Percentiles rank a stretch among this genome's conserved stretches.
Evolutionary conservation across 2,113 vertebrate species (phyloP).

Genomic region (Pogona vitticeps): DNA sequence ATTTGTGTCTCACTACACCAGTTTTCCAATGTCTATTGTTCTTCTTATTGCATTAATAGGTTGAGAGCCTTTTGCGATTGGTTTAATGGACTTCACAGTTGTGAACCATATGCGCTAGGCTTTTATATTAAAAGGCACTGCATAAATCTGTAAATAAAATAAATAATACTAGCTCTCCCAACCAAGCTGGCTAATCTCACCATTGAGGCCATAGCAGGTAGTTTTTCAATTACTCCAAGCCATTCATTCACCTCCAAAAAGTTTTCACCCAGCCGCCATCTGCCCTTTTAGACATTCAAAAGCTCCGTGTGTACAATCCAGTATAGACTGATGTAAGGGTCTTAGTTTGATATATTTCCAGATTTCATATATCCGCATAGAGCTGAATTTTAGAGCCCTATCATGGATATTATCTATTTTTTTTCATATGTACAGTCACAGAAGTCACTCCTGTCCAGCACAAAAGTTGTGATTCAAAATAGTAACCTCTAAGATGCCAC

Average conservation of each 20-base stretch:
- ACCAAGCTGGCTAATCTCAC: slow-evolving; percentile 44
- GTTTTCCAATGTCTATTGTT: background rate
- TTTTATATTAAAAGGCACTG: background rate
- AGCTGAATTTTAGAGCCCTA: background rate
- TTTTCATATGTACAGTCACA: background rate
- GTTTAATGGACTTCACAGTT: background rate
- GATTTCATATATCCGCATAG: background rate
- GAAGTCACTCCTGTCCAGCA: background rate
- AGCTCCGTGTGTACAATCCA: background rate
- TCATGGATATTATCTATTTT: background rate
- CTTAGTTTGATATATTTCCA: background rate
- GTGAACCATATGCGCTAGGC: background rate
- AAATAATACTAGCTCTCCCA: background rate
- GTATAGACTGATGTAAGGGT: background rate
- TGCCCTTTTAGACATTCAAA: slow-evolving; percentile 49
- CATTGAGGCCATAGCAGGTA: slow-evolving; percentile 48
- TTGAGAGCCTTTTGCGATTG: background rate
- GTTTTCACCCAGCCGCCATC: slow-evolving; percentile 29
- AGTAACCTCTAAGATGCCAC: background rate
- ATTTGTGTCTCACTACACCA: slow-evolving; percentile 35
- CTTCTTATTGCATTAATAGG: background rate
- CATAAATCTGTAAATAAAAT: background rate
- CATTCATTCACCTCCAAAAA: no score
- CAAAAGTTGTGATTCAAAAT: background rate
- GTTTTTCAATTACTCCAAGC: background rate